Evolutionary conservation across 2,888 invertebrate genomes (phyloP), one percentile per base, ranked within the genome.

Genomic region (Acholoe squamosa): DNA sequence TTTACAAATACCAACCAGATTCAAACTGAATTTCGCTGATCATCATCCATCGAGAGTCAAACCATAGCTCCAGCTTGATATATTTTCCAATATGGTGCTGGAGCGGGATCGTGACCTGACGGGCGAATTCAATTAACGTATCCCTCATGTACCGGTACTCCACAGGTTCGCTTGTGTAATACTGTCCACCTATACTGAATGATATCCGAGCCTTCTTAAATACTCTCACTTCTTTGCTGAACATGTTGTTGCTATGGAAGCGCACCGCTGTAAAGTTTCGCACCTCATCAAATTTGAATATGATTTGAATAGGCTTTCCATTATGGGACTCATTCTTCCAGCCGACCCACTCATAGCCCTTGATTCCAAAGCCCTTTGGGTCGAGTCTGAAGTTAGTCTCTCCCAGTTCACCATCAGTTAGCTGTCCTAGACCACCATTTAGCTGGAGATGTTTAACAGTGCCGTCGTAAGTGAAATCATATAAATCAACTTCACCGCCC

Each of bases 21-120:
- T 97, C 97, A 96, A 99, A 98, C 90, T 97, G 97, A 92, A 98
- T 97, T 96, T 99, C 98, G 96, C 98, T 98, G 94, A 99, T 97
- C 96, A 98, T 97, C 93, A 98, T 97, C 98, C 98, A 98, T 90
- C 97, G 97, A 25, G 98, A 97, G 1, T 98, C 97, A 95, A 98
- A 98, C 93, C 97, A 97, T 89, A 98, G 96, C 93, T 97, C 93
- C 97, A 93, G 98, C 96, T 94, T 98, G 91, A 98, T 97, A 96
- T 97, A 98, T 94, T 97, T 97, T 43, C 98, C 98, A 89, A 98
- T 97, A 84, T 98, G 97, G 94, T 98, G 97, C 94, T 98, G 97
- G 56, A 98, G 97, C 94, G 98, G 98, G 95, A 97, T 97, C 94
- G 97, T 97, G 84, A 98, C 97, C 96, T 98, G 98, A n/a, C 98